Conservation (phyloP, 2,113 vertebrate genomes). For the Sorex fumeus region DNA sequence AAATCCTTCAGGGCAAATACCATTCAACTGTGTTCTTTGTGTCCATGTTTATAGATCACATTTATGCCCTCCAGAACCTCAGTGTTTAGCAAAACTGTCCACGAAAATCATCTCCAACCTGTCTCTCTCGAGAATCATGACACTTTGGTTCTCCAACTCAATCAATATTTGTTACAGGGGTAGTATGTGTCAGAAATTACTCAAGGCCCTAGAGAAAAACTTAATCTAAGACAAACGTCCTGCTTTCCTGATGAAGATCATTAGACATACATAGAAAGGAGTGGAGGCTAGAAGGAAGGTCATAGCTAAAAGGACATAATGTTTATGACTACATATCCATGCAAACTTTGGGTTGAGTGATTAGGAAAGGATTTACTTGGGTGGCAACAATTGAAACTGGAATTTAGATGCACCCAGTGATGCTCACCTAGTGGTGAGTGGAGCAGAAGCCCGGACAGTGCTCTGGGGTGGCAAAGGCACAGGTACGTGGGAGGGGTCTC, state of each 20-base stretch:
- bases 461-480: rapidly evolving
- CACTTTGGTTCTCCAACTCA: background rate
- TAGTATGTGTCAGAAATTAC: background rate
- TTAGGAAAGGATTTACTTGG: background rate
- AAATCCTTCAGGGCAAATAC: background rate
- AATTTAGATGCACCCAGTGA: rapidly evolving
- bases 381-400: background rate
- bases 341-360: background rate
- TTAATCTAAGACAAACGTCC: background rate
- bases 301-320: background rate
- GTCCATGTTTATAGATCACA: background rate
- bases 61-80: background rate
- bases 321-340: rapidly evolving
- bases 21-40: background rate
- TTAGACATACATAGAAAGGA: background rate
- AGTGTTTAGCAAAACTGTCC: too few relatives aligned
- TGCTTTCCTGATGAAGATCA: background rate
- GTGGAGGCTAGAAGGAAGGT: background rate
- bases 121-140: background rate
- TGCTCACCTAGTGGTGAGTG: too few relatives aligned
- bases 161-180: background rate
- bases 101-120: too few relatives aligned
- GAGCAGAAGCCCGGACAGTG: rapidly evolving
- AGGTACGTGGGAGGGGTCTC: background rate
- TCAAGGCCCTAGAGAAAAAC: background rate